These are phyloP conservation scores for Cepaea nemoralis DNA, from an alignment of 1,140 invertebrate species.

Conservation along the genomic window DNA sequence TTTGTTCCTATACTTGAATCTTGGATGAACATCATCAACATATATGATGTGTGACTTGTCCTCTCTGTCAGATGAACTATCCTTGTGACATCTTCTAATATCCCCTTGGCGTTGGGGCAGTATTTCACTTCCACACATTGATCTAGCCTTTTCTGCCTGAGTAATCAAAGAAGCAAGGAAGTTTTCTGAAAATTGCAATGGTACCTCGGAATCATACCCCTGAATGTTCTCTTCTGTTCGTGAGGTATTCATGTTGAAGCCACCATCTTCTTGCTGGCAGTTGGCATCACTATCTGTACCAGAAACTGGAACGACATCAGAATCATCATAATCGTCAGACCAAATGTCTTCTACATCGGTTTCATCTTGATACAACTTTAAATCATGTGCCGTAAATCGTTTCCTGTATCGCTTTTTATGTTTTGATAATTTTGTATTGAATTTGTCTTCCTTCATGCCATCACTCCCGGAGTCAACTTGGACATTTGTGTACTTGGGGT, in stretches of 20 bases:
- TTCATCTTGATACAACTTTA: neutral
- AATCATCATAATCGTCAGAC: neutral
- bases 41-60: neutral
- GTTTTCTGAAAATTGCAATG: neutral
- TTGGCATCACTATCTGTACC: neutral
- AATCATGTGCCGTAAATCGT: neutral
- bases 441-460: constrained; percentile 6
- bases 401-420: neutral
- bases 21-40: neutral
- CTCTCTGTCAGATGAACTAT: neutral
- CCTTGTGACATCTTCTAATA: neutral
- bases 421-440: neutral
- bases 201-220: too few relatives aligned
- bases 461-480: constrained; percentile 10
- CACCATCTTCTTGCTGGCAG: neutral
- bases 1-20: too few relatives aligned
- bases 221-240: too few relatives aligned
- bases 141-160: constrained; percentile 30
- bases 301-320: neutral
- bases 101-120: neutral
- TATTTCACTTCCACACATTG: neutral
- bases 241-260: neutral
- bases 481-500: constrained; percentile 43
- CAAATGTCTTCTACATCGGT: neutral
- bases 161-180: neutral